phyloP scores from a whole-genome alignment of 2,888 invertebrate species.

The Dryobotodes eremita region DNA sequence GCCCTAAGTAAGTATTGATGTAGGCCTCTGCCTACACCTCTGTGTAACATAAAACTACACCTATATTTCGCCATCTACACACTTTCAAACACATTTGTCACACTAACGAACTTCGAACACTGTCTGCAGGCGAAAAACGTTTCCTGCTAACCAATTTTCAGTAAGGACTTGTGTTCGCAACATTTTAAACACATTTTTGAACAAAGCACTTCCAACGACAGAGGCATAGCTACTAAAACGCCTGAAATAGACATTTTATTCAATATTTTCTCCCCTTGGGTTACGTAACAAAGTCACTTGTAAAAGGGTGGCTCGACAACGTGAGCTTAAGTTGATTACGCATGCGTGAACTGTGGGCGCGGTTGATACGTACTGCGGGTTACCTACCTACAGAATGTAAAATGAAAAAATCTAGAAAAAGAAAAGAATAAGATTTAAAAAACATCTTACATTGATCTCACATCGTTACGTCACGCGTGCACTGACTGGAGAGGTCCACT shows the following conservation, averaged over 20 bases:
- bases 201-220: no score
- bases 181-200: no score
- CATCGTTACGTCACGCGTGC: no score
- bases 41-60: no score
- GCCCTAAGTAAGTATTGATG: no score
- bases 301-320: not conserved
- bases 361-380: not conserved
- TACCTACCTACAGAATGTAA: not conserved
- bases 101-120: not conserved
- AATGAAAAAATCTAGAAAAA: not conserved
- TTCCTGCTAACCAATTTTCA: not conserved
- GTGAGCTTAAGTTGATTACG: not conserved
- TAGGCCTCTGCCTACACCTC: not conserved
- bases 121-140: not conserved
- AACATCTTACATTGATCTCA: no score
- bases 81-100: not conserved
- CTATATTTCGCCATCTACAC: no score
- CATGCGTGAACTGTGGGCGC: not conserved
- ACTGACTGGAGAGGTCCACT: no score
- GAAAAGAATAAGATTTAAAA: not conserved
- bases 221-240: no score
- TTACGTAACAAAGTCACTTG: not conserved
- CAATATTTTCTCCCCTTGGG: not conserved
- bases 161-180: not conserved
- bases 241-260: no score